A percentile compares a stretch with the other conserved stretches of the same genome.
Conservation (phyloP, 2,797 vertebrate species). For the Thaleichthys pacificus region DNA sequence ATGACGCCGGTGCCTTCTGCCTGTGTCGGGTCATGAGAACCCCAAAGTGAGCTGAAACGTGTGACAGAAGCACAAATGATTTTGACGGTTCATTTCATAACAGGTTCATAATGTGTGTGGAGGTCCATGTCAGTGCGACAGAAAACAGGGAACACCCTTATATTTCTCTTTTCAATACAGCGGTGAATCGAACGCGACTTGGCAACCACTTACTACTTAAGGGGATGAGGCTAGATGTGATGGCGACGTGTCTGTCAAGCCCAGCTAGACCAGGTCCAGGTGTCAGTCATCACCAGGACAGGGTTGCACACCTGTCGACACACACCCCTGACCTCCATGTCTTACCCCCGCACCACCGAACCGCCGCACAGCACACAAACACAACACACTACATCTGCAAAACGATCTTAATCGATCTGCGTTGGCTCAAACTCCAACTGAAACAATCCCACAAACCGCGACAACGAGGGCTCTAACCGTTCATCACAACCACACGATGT, state of each 20-base stretch:
- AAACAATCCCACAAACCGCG: too few relatives aligned
- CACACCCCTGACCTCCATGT: conserved; percentile 13
- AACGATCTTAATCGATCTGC: too few relatives aligned
- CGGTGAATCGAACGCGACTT: neutral
- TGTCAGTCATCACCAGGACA: conserved; percentile 50
- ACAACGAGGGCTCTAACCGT: too few relatives aligned
- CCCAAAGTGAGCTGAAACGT: conserved; percentile 41
- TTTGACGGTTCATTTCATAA: neutral
- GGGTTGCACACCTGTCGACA: conserved; percentile 50
- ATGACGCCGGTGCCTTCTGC: conserved; percentile 46
- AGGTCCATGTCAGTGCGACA: too few relatives aligned
- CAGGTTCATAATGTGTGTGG: too few relatives aligned
- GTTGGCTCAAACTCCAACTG: too few relatives aligned
- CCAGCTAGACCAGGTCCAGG: conserved; percentile 42
- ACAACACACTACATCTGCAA: neutral
- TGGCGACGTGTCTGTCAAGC: conserved; percentile 44
- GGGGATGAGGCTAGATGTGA: conserved; percentile 20
- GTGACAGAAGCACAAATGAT: conserved; percentile 1
- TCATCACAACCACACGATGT: too few relatives aligned
- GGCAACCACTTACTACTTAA: conserved; percentile 11
- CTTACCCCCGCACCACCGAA: neutral
- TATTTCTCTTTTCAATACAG: too few relatives aligned
- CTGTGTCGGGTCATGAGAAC: conserved; percentile 34
- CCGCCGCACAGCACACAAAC: neutral
- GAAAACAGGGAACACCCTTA: too few relatives aligned